phyloP scores from a whole-genome alignment of 2,888 invertebrate species.

The Nephrocerus scutellatus region DNA sequence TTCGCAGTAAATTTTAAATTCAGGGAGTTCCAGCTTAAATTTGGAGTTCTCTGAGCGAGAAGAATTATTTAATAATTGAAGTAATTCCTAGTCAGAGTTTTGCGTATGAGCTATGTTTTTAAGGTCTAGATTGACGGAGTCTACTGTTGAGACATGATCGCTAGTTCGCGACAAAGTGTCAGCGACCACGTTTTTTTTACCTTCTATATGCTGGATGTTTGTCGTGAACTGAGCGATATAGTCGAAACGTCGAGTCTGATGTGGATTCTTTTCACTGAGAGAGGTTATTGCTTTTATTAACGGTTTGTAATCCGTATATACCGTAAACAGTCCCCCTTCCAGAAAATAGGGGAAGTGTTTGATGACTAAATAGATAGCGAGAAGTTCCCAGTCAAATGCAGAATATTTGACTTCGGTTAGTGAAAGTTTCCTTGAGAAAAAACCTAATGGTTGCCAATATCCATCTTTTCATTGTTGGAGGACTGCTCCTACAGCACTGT shows the following conservation, averaged over 20 bases:
- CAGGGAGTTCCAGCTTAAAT: too few species aligned
- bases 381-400: constrained; percentile 39
- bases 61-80: too few species aligned
- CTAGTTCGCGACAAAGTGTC: constrained; percentile 1
- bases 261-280: constrained; percentile 1
- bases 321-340: constrained; percentile 4
- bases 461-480: constrained; percentile 31
- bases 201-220: constrained; percentile 8
- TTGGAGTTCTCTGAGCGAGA: too few species aligned
- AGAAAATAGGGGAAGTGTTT: constrained; percentile 30
- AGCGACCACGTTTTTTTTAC: constrained; percentile 4
- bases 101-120: constrained; percentile 4
- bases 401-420: constrained; percentile 34
- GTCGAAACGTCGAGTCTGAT: constrained; percentile 7
- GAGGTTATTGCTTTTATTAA: too few species aligned
- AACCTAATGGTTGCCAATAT: constrained; percentile 36
- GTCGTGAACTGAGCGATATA: constrained; percentile 9
- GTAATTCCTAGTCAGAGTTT: too few species aligned
- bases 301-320: constrained; percentile 9
- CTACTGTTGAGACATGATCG: neutral
- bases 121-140: too few species aligned
- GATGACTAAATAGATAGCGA: constrained; percentile 37
- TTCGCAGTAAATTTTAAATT: too few species aligned
- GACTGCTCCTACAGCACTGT: constrained; percentile 37
- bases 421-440: constrained; percentile 35